phyloP scores from a whole-genome alignment of 2,113 vertebrate genomes.

The Rhabdomys dilectus region DNA sequence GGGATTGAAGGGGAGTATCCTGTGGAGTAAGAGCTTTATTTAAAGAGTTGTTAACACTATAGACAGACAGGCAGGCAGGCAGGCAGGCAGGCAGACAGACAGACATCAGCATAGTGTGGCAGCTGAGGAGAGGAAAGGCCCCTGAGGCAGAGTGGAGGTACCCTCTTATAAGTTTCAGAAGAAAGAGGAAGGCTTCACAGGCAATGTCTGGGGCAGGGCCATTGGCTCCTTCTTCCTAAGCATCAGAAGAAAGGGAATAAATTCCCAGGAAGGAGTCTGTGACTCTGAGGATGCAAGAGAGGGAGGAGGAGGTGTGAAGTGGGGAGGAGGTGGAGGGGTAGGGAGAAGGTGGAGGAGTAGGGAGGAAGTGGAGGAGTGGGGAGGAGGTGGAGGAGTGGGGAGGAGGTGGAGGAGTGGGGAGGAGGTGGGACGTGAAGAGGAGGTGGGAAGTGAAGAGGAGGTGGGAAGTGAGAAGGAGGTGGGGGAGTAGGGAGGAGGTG shows the following conservation, averaged over 20 bases:
- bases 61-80: neutral
- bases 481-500: neutral
- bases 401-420: neutral
- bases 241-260: neutral
- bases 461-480: neutral
- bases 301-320: neutral
- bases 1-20: neutral
- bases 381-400: too few species aligned
- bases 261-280: neutral
- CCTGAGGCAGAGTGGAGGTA: too few species aligned
- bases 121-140: neutral
- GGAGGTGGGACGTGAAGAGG: too few species aligned
- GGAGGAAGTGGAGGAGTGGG: accelerated
- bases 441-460: neutral
- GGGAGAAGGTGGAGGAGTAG: neutral
- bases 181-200: neutral
- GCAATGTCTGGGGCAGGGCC: neutral
- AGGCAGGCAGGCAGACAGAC: neutral
- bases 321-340: neutral
- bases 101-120: neutral
- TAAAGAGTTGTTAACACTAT: neutral
- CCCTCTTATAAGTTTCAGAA: neutral
- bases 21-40: neutral
- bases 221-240: neutral
- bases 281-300: neutral